Conservation (phyloP, 2,888 invertebrate species). For the Selenia dentaria region DNA sequence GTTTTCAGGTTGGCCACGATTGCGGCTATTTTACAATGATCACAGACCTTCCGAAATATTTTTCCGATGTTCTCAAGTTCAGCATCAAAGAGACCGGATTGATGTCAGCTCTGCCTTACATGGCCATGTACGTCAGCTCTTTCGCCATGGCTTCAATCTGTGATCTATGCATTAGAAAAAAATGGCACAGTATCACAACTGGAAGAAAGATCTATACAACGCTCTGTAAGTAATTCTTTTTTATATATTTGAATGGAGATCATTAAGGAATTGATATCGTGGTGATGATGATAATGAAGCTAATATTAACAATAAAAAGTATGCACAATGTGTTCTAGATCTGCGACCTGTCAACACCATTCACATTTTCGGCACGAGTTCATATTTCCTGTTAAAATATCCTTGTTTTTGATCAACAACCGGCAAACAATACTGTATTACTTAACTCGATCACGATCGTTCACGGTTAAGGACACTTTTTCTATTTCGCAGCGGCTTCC, state of each 20-base stretch:
- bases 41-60: conserved; percentile 88
- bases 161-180: conserved; percentile 86
- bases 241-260: too few species aligned
- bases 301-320: too few species aligned
- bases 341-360: conserved; percentile 1
- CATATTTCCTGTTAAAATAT: conserved; percentile 24
- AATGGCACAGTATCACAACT: conserved; percentile 82
- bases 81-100: conserved; percentile 86
- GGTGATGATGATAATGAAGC: too few species aligned
- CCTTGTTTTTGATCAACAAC: conserved; percentile 24
- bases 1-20: conserved; percentile 87
- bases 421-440: conserved; percentile 30
- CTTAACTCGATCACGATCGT: conserved; percentile 38
- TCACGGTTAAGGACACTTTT: conserved; percentile 30
- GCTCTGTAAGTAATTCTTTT: conserved; percentile 85
- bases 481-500: conserved; percentile 81
- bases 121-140: conserved; percentile 86
- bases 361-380: conserved; percentile 11
- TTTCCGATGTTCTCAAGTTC: conserved; percentile 86
- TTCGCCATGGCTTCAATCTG: conserved; percentile 86
- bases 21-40: conserved; percentile 89
- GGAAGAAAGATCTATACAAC: conserved; percentile 88
- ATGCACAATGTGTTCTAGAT: too few species aligned
- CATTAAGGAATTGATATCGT: too few species aligned
- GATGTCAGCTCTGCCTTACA: conserved; percentile 86